Conservation (phyloP, 2,888 invertebrate genomes). For the Cheilosia variabilis region DNA sequence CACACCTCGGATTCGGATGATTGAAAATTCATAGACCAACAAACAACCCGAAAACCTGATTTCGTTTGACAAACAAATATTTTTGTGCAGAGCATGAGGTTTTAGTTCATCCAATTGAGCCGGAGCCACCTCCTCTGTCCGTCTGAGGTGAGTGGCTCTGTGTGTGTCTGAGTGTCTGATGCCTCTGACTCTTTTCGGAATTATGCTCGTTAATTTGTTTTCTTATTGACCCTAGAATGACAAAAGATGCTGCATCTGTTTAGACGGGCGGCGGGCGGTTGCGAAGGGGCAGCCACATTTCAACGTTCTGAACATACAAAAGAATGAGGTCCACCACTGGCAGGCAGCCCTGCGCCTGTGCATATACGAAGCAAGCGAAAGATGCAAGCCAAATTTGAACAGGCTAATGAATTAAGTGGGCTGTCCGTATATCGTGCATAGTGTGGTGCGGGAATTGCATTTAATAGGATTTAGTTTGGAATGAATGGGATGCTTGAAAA, state of each 20-base stretch:
- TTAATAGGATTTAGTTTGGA: slow-evolving; percentile 58
- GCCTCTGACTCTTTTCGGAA: slow-evolving; percentile 20
- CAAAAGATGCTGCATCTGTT: slow-evolving; percentile 53
- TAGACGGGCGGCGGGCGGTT: not conserved
- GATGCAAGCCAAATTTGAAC: slow-evolving; percentile 71
- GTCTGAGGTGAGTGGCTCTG: slow-evolving; percentile 11
- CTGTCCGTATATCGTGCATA: not conserved
- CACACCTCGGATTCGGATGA: slow-evolving; percentile 50
- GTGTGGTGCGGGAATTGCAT: slow-evolving; percentile 27
- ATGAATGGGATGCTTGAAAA: slow-evolving; percentile 46
- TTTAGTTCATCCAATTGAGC: slow-evolving; percentile 46
- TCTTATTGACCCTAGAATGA: slow-evolving; percentile 72
- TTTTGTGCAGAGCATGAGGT: slow-evolving; percentile 46
- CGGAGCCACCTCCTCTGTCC: not conserved
- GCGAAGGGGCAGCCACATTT: not conserved
- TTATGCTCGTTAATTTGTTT: slow-evolving; percentile 75
- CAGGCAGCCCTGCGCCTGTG: not conserved
- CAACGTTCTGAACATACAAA: slow-evolving; percentile 12
- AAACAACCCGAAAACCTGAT: slow-evolving; percentile 69
- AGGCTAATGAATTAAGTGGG: slow-evolving; percentile 72
- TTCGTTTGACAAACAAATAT: slow-evolving; percentile 74
- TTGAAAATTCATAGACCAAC: slow-evolving; percentile 68
- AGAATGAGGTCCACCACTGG: slow-evolving; percentile 42
- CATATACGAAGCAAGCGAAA: slow-evolving; percentile 48
- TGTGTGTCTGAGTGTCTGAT: not conserved